These are phyloP conservation scores for Stichodactyla mertensii DNA, from an alignment of 64 coral and sea anemone genomes.

Conservation along the genomic window DNA sequence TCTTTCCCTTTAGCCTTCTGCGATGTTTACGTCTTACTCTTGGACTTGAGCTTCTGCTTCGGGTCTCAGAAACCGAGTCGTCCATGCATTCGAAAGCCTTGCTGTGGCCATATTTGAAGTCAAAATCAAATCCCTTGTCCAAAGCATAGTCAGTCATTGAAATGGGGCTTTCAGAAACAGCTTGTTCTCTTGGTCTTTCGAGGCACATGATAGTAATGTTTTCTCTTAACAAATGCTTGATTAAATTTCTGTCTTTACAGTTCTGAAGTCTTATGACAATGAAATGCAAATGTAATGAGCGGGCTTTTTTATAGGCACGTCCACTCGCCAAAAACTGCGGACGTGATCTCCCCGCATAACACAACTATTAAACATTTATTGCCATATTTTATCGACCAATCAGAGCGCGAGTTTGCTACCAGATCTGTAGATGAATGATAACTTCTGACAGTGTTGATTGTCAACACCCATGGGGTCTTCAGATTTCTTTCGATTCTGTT, in stretches of 20 bases:
- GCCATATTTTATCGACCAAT: slow-evolving; percentile 14
- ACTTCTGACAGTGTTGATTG: not conserved
- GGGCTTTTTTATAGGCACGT: slow-evolving; percentile 35
- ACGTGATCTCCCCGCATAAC: slow-evolving; percentile 18
- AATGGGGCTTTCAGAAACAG: not conserved
- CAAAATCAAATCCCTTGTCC: slow-evolving; percentile 49
- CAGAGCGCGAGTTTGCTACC: not conserved
- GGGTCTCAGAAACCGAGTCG: slow-evolving; percentile 8
- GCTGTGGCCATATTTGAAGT: slow-evolving; percentile 57
- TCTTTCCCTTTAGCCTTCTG: slow-evolving; percentile 21
- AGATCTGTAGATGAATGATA: not conserved
- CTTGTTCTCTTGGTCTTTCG: slow-evolving; percentile 15
- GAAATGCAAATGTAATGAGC: not conserved
- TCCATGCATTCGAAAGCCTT: slow-evolving; percentile 19
- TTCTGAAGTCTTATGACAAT: not conserved
- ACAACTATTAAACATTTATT: slow-evolving; percentile 55
- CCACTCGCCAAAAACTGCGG: slow-evolving; percentile 4
- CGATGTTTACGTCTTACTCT: slow-evolving; percentile 36
- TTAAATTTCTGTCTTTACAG: not conserved
- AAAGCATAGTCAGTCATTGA: slow-evolving; percentile 31
- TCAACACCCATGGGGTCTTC: not conserved
- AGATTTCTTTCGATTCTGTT: not conserved
- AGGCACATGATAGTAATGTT: slow-evolving; percentile 22
- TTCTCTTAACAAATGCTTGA: not conserved
- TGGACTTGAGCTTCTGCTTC: slow-evolving; percentile 25